These are phyloP conservation scores for Lampropteryx suffumata DNA, from an alignment of 2,888 invertebrate genomes.

Conservation along the genomic window DNA sequence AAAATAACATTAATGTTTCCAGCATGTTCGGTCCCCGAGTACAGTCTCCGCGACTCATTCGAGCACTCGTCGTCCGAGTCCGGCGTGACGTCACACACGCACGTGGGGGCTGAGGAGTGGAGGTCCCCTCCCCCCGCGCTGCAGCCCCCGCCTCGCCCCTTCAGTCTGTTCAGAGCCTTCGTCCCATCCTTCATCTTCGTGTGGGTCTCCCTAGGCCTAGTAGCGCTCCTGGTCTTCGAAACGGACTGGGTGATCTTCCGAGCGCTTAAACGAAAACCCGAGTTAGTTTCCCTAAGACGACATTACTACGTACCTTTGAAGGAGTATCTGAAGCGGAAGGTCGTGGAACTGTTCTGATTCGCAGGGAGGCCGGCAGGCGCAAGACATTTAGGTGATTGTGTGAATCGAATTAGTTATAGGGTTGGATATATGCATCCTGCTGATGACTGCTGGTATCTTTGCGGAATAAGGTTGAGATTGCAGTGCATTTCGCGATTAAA, in stretches of 20 bases:
- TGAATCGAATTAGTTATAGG: slow-evolving; percentile 23
- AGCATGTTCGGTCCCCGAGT: slow-evolving; percentile 68
- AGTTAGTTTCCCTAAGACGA: slow-evolving; percentile 88
- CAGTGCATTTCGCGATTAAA: too few relatives aligned
- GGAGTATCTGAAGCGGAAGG: slow-evolving; percentile 86
- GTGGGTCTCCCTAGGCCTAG: slow-evolving; percentile 85
- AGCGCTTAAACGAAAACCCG: slow-evolving; percentile 88
- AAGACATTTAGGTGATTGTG: slow-evolving; percentile 11
- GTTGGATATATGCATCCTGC: slow-evolving; percentile 6
- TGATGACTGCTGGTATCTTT: not conserved
- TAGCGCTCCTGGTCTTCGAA: slow-evolving; percentile 89
- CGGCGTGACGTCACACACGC: slow-evolving; percentile 81
- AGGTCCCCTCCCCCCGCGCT: slow-evolving; percentile 69
- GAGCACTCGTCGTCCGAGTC: slow-evolving; percentile 91
- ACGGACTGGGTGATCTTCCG: slow-evolving; percentile 89
- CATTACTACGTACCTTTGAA: slow-evolving; percentile 93
- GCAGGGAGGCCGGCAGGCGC: not conserved
- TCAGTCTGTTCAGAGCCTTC: slow-evolving; percentile 82
- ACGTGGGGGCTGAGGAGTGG: slow-evolving; percentile 45
- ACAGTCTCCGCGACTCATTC: slow-evolving; percentile 87
- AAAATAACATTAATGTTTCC: too few relatives aligned
- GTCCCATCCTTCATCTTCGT: slow-evolving; percentile 91
- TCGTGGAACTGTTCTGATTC: slow-evolving; percentile 85
- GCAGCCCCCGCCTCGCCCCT: slow-evolving; percentile 47
- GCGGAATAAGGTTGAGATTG: not conserved